Evolutionary conservation across 2,113 vertebrate species (phyloP), one percentile per base, ranked within the genome.

Genomic region (Crocuta crocuta): DNA sequence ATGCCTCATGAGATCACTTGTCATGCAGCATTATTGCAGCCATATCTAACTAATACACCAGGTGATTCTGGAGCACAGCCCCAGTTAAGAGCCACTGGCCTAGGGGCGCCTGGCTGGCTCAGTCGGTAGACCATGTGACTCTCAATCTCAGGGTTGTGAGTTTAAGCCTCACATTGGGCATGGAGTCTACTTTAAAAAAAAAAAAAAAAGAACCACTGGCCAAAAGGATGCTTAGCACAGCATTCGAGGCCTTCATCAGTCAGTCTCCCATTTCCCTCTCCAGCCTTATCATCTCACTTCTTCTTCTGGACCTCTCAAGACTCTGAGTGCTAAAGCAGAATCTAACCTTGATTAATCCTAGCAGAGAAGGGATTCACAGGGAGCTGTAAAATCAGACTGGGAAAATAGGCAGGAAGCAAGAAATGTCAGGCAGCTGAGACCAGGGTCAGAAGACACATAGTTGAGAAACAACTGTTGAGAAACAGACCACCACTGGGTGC

Each of bases 381-480:
- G 12, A 39, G 31, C 50, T 87, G 5, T 76, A 70, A 90, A 82
- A 82, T 82, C n/a, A 76, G 23, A 86, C 19, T 8, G 65, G 76
- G 95, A 71, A 76, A 50, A 68, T 61, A 43, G 58, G 10, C 23
- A 53, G 39, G 83, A 88, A 95, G n/a, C 61, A 89, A 48, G 33
- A 66, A 85, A 58, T 26, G 15, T 81, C 90, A 86, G 48, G 85
- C 13, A 81, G 71, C 17, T 76, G 80, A 12, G 21, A 23, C 43
- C 10, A 55, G 21, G 9, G 10, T 50, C 81, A 91, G 48, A 87
- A 70, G 70, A 92, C 33, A 2, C 19, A 11, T 39, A 74, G 45
- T 15, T 6, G 2, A 43, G 4, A 23, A 16, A 76, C 31, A 26
- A 35, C 35, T 35, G 35, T 35, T 35, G 4, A 43, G 4, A 23